Conservation (phyloP, 2,888 invertebrate genomes). For the Tigriopus californicus region DNA sequence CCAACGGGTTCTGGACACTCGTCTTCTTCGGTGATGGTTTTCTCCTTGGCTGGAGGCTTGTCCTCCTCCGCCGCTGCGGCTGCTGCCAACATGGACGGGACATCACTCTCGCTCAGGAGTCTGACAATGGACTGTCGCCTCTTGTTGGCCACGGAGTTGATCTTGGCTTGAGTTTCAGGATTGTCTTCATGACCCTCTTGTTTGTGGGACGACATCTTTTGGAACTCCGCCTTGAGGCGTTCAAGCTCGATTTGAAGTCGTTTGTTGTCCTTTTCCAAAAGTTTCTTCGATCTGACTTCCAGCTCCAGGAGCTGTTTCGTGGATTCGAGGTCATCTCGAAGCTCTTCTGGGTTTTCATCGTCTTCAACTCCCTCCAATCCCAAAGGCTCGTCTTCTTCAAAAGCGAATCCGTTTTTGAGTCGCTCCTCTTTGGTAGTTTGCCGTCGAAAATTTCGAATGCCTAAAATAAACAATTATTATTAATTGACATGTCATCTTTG, state of each 20-base stretch:
- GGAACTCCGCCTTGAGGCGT: slow-evolving; percentile 5
- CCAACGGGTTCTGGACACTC: neutral
- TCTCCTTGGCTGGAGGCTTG: neutral
- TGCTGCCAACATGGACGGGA: neutral
- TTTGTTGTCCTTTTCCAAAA: slow-evolving; percentile 64
- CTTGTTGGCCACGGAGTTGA: slow-evolving; percentile 4
- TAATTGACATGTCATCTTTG: neutral
- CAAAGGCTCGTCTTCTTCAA: slow-evolving; percentile 5
- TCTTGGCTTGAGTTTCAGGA: neutral
- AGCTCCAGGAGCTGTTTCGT: slow-evolving; percentile 75
- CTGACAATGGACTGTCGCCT: slow-evolving; percentile 3
- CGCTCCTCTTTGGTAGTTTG: slow-evolving; percentile 80
- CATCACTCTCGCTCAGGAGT: slow-evolving; percentile 4
- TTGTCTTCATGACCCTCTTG: neutral
- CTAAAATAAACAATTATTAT: slow-evolving; percentile 21
- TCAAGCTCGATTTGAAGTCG: slow-evolving; percentile 55
- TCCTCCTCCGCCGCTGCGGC: neutral
- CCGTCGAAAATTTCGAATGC: slow-evolving; percentile 59
- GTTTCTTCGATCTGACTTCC: slow-evolving; percentile 62
- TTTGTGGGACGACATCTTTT: neutral
- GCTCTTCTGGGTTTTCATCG: slow-evolving; percentile 74
- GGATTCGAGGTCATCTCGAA: slow-evolving; percentile 72
- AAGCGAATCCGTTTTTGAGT: slow-evolving; percentile 17
- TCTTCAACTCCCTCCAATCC: slow-evolving; percentile 43
- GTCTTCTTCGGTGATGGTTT: slow-evolving; percentile 17